Evolutionary conservation across 2,888 invertebrate genomes (phyloP).

Genomic region (Drosophila helvetica): DNA sequence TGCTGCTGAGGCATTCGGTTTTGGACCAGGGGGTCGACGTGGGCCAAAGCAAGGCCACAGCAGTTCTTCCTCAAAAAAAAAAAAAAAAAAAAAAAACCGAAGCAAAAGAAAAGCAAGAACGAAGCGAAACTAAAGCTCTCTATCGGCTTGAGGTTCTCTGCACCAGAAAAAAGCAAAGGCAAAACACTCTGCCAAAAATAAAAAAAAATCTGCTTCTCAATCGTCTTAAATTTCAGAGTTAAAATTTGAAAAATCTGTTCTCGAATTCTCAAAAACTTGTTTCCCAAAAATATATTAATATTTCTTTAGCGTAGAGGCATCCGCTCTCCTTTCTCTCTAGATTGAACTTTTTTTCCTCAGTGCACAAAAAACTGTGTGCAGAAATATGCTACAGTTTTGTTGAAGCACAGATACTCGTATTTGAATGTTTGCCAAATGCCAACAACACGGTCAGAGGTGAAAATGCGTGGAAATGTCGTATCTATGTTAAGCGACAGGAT

Average conservation of each 20-base stretch:
- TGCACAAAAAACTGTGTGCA: constrained; percentile 7
- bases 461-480: constrained; percentile 28
- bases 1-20: neutral
- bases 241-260: neutral
- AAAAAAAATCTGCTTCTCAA: neutral
- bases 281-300: too few relatives aligned
- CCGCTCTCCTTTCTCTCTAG: too few relatives aligned
- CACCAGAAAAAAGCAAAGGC: neutral
- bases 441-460: constrained; percentile 30
- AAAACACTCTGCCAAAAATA: neutral
- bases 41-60: neutral
- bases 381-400: constrained; percentile 27
- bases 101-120: neutral
- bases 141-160: neutral
- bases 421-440: constrained; percentile 42
- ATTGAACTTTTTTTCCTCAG: too few relatives aligned
- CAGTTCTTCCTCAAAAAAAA: neutral
- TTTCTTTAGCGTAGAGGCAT: too few relatives aligned
- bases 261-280: neutral
- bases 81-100: neutral
- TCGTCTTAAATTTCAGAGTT: neutral
- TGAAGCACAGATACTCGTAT: constrained; percentile 26
- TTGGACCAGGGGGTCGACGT: neutral
- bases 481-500: neutral
- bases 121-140: neutral